Evolutionary conservation across 2,888 invertebrate species (phyloP).

Genomic region (Macropis europaea): DNA sequence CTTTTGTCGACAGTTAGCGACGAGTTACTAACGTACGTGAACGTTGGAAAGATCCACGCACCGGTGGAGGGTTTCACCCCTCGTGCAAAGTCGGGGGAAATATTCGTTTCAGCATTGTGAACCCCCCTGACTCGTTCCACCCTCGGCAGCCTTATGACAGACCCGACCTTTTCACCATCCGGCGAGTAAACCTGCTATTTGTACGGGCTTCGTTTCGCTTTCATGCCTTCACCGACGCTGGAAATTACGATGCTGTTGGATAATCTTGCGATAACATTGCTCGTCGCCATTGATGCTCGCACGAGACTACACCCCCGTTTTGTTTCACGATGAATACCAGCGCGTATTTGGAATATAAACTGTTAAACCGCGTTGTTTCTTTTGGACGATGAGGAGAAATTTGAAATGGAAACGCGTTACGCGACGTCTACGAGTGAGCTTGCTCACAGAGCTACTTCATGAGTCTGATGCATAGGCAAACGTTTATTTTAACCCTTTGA

Average conservation of each 20-base stretch:
- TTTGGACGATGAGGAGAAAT: no score
- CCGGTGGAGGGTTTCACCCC: constrained; percentile 54
- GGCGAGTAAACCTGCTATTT: constrained; percentile 21
- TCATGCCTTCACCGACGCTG: neutral
- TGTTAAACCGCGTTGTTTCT: no score
- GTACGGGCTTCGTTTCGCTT: constrained; percentile 21
- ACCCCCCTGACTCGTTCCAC: constrained; percentile 50
- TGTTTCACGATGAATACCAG: no score
- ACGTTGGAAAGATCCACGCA: constrained; percentile 62
- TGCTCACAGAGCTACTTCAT: no score
- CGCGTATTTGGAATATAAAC: no score
- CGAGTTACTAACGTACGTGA: constrained; percentile 66
- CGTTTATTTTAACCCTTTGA: no score
- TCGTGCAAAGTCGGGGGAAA: constrained; percentile 56
- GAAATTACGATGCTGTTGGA: neutral
- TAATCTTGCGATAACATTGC: no score
- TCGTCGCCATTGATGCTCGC: no score
- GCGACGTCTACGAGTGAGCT: no score
- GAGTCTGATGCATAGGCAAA: no score
- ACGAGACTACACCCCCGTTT: no score
- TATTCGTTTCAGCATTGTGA: constrained; percentile 64
- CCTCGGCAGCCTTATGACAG: constrained; percentile 53
- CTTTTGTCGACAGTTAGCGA: constrained; percentile 41
- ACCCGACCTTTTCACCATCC: constrained; percentile 50
- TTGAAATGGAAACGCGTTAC: no score